Conservation (phyloP, 2,888 invertebrate species). For the Diaperis boleti region DNA sequence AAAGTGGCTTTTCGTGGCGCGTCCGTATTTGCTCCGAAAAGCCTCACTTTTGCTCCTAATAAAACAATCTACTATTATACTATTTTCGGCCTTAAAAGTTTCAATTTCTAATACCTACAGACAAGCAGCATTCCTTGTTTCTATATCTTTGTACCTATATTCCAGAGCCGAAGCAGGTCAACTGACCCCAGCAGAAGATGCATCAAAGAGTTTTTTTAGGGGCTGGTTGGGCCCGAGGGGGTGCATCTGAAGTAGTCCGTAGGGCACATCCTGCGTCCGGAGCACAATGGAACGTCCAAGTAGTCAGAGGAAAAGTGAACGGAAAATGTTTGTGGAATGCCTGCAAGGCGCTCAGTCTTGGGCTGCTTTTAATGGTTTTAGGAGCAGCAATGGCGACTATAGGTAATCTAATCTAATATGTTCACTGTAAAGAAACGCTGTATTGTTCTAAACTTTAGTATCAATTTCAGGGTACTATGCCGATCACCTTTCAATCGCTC, state of each 20-base stretch:
- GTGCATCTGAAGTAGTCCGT: slow-evolving; percentile 67
- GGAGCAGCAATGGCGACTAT: slow-evolving; percentile 95
- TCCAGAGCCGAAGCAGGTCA: slow-evolving; percentile 2
- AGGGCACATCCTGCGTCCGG: slow-evolving; percentile 83
- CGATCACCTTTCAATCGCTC: slow-evolving; percentile 81
- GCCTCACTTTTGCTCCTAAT: too few species aligned
- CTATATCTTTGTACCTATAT: not conserved
- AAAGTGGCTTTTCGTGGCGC: too few species aligned
- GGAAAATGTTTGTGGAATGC: slow-evolving; percentile 94
- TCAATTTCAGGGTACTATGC: slow-evolving; percentile 81
- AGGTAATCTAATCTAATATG: slow-evolving; percentile 68
- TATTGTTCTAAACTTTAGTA: too few species aligned
- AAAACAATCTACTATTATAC: too few species aligned
- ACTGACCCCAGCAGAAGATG: slow-evolving; percentile 46
- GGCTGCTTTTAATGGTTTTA: slow-evolving; percentile 86
- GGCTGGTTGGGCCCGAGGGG: slow-evolving; percentile 65
- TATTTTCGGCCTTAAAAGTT: too few species aligned
- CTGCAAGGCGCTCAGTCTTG: slow-evolving; percentile 90
- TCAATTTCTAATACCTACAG: not conserved
- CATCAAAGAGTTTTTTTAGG: slow-evolving; percentile 62
- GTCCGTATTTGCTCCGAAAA: too few species aligned
- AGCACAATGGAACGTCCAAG: slow-evolving; percentile 88
- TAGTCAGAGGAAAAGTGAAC: slow-evolving; percentile 89
- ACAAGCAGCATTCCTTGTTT: too few species aligned
- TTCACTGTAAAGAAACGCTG: not conserved